These are phyloP conservation scores for Myotis brandtii DNA, from an alignment of 2,113 vertebrate genomes.

Conservation along the genomic window DNA sequence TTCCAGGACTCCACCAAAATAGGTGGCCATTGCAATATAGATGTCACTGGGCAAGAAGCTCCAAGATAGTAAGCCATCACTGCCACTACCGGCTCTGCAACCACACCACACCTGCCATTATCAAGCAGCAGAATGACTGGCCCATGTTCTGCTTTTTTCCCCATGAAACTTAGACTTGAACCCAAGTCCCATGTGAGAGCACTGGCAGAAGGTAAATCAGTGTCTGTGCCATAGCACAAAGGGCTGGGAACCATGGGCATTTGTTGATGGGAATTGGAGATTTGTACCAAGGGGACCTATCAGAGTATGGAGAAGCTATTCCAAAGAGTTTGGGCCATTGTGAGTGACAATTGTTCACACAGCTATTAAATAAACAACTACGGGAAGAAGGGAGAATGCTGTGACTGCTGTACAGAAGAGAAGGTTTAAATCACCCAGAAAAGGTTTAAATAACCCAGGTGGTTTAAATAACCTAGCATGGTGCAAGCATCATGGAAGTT, in stretches of 20 bases:
- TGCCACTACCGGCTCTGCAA: rapidly evolving
- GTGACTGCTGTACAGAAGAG: rapidly evolving
- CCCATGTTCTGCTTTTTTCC: not conserved
- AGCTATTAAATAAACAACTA: not conserved
- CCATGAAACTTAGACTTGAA: not conserved
- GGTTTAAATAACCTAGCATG: not conserved
- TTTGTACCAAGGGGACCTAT: not conserved
- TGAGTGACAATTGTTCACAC: not conserved
- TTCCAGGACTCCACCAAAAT: slow-evolving; percentile 25
- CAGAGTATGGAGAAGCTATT: not conserved
- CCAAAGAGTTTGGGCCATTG: not conserved
- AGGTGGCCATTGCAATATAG: not conserved
- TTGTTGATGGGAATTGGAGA: not conserved
- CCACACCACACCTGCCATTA: not conserved
- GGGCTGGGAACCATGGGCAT: not conserved
- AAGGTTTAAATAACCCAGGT: too few relatives aligned
- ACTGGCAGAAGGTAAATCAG: not conserved
- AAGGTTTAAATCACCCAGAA: not conserved
- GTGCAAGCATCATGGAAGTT: not conserved
- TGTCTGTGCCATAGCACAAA: too few relatives aligned
- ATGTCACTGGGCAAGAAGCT: not conserved
- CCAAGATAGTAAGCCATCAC: not conserved
- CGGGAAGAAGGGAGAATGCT: rapidly evolving
- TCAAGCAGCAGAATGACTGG: not conserved
- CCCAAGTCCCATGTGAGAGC: not conserved